Conservation (phyloP, 2,113 vertebrate genomes). For the Upupa epops region DNA sequence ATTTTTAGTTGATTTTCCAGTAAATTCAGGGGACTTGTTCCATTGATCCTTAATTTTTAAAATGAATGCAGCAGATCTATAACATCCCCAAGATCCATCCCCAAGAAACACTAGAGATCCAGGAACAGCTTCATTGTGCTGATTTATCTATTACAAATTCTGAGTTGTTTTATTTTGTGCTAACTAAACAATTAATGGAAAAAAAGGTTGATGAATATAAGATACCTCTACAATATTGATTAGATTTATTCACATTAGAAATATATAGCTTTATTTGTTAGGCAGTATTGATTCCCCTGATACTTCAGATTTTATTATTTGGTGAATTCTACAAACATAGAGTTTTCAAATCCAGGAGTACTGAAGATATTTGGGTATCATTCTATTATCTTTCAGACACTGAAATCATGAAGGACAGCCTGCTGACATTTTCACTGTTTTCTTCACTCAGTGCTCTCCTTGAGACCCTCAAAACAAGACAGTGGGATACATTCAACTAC, state of each 20-base stretch:
- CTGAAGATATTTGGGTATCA: neutral
- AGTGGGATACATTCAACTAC: neutral
- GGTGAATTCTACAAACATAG: neutral
- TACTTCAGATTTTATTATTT: constrained; percentile 17
- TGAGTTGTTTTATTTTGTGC: neutral
- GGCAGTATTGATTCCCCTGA: neutral
- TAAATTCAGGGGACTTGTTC: neutral
- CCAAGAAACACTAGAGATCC: neutral
- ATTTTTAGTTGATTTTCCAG: neutral
- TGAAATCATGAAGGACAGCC: neutral
- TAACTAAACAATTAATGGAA: neutral
- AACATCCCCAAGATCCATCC: too few relatives aligned
- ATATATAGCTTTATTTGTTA: neutral
- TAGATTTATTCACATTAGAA: neutral
- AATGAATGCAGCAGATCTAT: neutral
- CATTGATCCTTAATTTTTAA: neutral
- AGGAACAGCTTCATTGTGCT: neutral
- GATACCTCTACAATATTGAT: neutral
- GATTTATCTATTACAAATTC: neutral
- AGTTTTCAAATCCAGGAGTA: neutral
- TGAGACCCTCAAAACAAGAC: neutral
- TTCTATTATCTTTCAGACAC: neutral
- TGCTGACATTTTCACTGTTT: neutral
- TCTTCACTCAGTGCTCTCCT: neutral
- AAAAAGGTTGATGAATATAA: neutral